A percentile compares a stretch with the other conserved stretches of the same genome.
Evolutionary conservation across 2,113 vertebrate species (phyloP).

Genomic region (Serinus canaria): DNA sequence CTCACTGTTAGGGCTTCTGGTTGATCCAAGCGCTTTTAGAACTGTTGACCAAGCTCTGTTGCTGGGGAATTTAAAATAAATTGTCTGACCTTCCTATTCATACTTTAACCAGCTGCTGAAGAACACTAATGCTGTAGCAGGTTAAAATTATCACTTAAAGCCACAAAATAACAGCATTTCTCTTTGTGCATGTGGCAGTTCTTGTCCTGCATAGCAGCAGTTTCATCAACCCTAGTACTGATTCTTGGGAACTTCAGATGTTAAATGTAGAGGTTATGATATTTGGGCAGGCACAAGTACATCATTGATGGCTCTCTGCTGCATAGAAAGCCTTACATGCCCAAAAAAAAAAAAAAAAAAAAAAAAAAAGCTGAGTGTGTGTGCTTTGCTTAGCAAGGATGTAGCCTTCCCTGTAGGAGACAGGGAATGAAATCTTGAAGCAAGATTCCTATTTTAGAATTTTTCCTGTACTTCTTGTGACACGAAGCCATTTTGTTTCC

Average conservation of each 20-base stretch:
- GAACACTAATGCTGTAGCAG: not conserved
- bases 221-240: not conserved
- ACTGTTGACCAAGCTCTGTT: not conserved
- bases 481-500: slow-evolving; percentile 21
- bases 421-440: not conserved
- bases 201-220: not conserved
- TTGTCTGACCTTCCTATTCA: not conserved
- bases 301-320: not conserved
- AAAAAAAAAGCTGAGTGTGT: not conserved
- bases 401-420: not conserved
- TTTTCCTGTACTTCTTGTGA: not conserved
- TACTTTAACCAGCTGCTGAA: not conserved
- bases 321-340: not conserved
- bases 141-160: not conserved
- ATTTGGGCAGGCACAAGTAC: not conserved
- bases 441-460: not conserved
- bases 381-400: not conserved
- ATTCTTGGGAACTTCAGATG: not conserved
- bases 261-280: not conserved
- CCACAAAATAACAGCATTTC: not conserved
- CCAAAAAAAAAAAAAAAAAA: not conserved
- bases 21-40: not conserved
- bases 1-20: not conserved
- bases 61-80: not conserved
- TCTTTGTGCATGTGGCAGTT: not conserved